Evolutionary conservation across 2,113 vertebrate genomes (phyloP), one percentile per base, ranked within the genome.

Genomic region (Dendropsophus ebraccatus): DNA sequence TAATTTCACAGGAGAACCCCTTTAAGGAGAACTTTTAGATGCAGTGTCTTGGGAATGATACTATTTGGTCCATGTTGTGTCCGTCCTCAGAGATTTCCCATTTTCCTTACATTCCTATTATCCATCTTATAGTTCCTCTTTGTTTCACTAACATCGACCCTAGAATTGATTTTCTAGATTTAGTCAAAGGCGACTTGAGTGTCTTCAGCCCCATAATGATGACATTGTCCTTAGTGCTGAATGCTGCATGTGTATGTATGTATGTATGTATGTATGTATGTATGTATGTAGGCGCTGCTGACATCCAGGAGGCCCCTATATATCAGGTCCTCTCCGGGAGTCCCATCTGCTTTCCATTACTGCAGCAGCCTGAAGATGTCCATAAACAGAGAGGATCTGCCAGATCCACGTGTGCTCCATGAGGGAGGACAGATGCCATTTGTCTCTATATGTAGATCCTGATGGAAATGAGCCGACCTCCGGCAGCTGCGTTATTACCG

Each of bases 311-410:
- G 54, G 23, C 32, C 56, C 49, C 49, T 13, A 76, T 82, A 76
- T 76, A 75, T 82, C 86, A 82, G 37, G 37, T 62, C 79, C 45
- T 47, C 8, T 37, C 32, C 17, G 10, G 50, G 13, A 77, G 47
- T 16, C n/a, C n/a, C 79, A 83, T 87, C 86, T 82, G 79, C 72
- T 37, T 83, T 83, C 16, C n/a, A 87, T 83, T 83, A 69, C 8
- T 11, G 21, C 45, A 60, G 77, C 83, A 84, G 83, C 41, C 30
- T 78, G 83, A 37, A 50, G 65, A 58, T 56, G 35, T 72, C 67
- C 76, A 73, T 81, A 81, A 70, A 86, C 77, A 80, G 70, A 41
- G n/a, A 17, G 52, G 76, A 80, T 76, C 72, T 80, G 76, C 76
- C 65, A 80, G 78, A 72, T 58, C 69, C 65, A 86, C 49, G 76